Evolutionary conservation across 1,140 invertebrate species (phyloP).

Genomic region (Phymastichus coffea): DNA sequence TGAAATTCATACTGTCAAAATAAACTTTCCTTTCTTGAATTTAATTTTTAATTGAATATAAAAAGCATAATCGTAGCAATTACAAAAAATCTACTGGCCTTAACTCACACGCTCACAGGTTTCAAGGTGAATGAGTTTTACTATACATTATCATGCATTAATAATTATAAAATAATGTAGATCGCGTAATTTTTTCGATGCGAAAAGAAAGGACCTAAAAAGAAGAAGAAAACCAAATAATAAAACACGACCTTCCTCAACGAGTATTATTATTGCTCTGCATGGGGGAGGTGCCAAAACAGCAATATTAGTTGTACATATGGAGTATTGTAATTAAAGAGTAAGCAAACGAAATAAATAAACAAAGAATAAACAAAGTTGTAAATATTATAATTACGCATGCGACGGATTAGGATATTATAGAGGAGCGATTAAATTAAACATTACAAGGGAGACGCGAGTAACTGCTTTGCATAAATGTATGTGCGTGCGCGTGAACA

Average conservation of each 20-base stretch:
- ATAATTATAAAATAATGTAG: slow-evolving; percentile 1
- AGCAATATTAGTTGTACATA: slow-evolving; percentile 28
- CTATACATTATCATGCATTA: not conserved
- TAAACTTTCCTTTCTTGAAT: no score
- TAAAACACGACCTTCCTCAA: no score
- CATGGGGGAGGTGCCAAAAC: slow-evolving; percentile 23
- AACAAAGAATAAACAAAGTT: no score
- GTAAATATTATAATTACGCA: no score
- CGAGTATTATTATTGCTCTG: no score
- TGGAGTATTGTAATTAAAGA: not conserved
- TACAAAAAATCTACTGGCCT: slow-evolving; percentile 25
- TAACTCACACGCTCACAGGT: slow-evolving; percentile 3
- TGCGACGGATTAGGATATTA: no score
- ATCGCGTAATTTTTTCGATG: slow-evolving; percentile 9
- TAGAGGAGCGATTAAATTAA: no score
- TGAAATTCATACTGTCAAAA: no score
- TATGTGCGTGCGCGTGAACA: not conserved
- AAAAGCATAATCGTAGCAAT: no score
- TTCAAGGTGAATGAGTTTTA: slow-evolving; percentile 2
- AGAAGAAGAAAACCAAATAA: not conserved
- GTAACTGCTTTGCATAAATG: slow-evolving; percentile 16
- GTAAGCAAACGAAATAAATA: no score
- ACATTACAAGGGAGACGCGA: not conserved
- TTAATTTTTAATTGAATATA: no score
- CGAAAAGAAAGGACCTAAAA: slow-evolving; percentile 17